phyloP scores from a whole-genome alignment of 2,113 vertebrate genomes.

The Sphyrna mokarran region DNA sequence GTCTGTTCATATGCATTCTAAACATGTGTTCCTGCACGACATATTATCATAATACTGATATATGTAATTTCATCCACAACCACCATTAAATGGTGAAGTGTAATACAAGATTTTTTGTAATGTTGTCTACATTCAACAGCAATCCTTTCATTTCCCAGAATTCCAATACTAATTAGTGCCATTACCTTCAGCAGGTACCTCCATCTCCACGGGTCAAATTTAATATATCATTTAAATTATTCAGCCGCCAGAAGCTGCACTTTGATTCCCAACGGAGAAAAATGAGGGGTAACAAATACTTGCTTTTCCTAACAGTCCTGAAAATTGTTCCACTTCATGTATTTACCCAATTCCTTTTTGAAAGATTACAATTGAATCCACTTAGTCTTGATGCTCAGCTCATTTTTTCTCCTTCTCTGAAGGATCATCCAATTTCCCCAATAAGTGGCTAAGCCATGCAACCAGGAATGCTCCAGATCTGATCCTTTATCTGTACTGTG shows the following conservation, averaged over 20 bases:
- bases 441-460: background rate
- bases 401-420: background rate
- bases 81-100: background rate
- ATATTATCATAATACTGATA: background rate
- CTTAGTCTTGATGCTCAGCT: background rate
- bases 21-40: background rate
- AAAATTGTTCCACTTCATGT: background rate
- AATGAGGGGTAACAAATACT: background rate
- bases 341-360: background rate
- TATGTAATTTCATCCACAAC: background rate
- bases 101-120: background rate
- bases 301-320: background rate
- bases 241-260: background rate
- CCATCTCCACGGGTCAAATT: background rate
- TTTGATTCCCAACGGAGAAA: background rate
- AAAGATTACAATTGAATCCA: background rate
- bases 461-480: background rate
- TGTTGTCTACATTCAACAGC: background rate
- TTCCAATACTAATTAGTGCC: background rate
- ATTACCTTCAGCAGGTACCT: background rate
- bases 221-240: background rate
- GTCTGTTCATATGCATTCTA: background rate
- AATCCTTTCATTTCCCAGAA: background rate
- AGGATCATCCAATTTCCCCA: background rate
- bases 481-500: background rate